phyloP scores from a whole-genome alignment of 2,888 invertebrate genomes.

The Xestia xanthographa region DNA sequence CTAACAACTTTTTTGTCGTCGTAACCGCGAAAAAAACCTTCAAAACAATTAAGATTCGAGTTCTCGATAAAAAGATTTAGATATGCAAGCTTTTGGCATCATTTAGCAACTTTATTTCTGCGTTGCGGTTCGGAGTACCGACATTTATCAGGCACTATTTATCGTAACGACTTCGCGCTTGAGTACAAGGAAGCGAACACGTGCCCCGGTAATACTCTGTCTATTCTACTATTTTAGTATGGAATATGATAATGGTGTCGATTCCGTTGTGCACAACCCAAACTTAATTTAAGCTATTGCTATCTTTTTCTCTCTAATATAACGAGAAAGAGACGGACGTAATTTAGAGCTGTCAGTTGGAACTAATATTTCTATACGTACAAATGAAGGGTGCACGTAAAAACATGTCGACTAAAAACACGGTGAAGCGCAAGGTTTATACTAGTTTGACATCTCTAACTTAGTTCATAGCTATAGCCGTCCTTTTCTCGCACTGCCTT shows the following conservation, averaged over 20 bases:
- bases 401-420: no score
- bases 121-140: conserved; percentile 58
- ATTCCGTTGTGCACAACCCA: no score
- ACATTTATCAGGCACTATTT: conserved; percentile 77
- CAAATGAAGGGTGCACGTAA: no score
- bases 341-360: no score
- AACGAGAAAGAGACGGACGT: no score
- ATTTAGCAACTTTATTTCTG: conserved; percentile 68
- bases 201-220: conserved; percentile 51
- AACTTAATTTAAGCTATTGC: no score
- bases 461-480: no score
- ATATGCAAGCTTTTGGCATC: conserved; percentile 56
- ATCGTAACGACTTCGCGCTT: conserved; percentile 78
- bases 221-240: conserved; percentile 33
- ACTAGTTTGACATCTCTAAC: no score
- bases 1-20: conserved; percentile 21
- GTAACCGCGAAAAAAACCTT: conserved; percentile 16
- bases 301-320: no score
- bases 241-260: conserved; percentile 48
- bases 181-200: conserved; percentile 70
- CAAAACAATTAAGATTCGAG: conserved; percentile 59
- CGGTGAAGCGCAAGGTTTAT: no score
- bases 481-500: no score
- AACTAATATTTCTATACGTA: no score
- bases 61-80: conserved; percentile 48